Evolutionary conservation across 2,797 vertebrate genomes (phyloP).

Genomic region (Masticophis lateralis): DNA sequence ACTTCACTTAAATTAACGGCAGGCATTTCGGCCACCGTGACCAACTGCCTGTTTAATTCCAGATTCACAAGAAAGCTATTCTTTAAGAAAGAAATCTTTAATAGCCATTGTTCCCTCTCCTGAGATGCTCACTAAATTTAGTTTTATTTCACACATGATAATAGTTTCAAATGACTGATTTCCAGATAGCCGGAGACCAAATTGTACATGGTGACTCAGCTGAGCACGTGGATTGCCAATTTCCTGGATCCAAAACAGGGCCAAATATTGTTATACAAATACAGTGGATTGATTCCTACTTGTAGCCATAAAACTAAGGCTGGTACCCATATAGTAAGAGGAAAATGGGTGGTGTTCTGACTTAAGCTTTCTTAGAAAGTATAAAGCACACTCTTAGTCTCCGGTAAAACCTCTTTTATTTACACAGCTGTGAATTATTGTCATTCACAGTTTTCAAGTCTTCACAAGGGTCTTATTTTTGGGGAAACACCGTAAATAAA

Average conservation of each 20-base stretch:
- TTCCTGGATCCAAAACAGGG: not conserved
- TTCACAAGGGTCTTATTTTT: too few relatives aligned
- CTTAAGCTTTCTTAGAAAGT: too few relatives aligned
- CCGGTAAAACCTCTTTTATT: too few relatives aligned
- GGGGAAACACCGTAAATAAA: too few relatives aligned
- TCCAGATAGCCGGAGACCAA: not conserved
- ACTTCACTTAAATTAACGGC: constrained; percentile 26
- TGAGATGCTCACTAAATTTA: constrained; percentile 11
- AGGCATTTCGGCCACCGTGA: constrained; percentile 43
- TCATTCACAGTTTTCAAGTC: too few relatives aligned
- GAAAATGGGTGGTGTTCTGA: not conserved
- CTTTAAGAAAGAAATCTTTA: constrained; percentile 9
- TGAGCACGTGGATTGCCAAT: not conserved
- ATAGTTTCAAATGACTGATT: not conserved
- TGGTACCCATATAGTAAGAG: not conserved
- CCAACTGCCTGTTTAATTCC: constrained; percentile 47
- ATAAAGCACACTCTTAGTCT: too few relatives aligned
- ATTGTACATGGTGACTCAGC: not conserved
- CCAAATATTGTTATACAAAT: not conserved
- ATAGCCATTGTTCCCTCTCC: not conserved
- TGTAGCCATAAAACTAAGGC: not conserved
- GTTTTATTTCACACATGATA: not conserved
- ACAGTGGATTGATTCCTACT: not conserved
- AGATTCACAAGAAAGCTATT: constrained; percentile 15
- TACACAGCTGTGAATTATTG: too few relatives aligned